phyloP scores from a whole-genome alignment of 2,888 invertebrate species.

The Nephrotoma guestfalica region DNA sequence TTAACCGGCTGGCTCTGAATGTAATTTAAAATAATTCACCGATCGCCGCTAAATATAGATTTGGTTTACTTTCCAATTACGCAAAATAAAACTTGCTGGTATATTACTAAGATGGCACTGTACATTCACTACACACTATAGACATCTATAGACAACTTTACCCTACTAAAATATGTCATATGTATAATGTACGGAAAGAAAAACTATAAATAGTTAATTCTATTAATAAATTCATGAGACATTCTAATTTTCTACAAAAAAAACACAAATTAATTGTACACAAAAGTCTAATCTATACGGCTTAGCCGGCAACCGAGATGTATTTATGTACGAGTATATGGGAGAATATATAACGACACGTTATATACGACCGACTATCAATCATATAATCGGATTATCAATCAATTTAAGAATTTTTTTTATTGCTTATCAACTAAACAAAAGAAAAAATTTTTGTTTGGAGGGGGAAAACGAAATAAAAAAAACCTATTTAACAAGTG shows the following conservation, averaged over 20 bases:
- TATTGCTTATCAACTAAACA: background rate
- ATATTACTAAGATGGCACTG: background rate
- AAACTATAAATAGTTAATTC: background rate
- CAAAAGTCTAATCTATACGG: background rate
- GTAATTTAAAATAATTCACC: background rate
- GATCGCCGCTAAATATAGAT: background rate
- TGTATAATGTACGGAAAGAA: background rate
- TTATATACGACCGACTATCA: background rate
- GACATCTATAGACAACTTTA: background rate
- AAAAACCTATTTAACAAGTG: background rate
- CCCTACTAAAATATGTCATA: background rate
- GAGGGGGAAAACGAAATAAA: background rate
- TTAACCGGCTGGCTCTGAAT: background rate
- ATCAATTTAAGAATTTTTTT: background rate
- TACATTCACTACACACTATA: background rate
- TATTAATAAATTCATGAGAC: background rate
- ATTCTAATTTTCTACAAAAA: background rate
- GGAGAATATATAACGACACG: background rate
- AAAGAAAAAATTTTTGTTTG: background rate
- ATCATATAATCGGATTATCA: background rate
- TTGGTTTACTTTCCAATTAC: background rate
- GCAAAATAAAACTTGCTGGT: background rate
- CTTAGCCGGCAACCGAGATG: background rate
- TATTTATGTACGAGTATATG: background rate
- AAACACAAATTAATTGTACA: background rate